Percentiles rank a stretch among this genome's conserved stretches.
These are phyloP conservation scores for Hylaea fasciaria DNA, from an alignment of 2,888 invertebrate species.

Conservation along the genomic window DNA sequence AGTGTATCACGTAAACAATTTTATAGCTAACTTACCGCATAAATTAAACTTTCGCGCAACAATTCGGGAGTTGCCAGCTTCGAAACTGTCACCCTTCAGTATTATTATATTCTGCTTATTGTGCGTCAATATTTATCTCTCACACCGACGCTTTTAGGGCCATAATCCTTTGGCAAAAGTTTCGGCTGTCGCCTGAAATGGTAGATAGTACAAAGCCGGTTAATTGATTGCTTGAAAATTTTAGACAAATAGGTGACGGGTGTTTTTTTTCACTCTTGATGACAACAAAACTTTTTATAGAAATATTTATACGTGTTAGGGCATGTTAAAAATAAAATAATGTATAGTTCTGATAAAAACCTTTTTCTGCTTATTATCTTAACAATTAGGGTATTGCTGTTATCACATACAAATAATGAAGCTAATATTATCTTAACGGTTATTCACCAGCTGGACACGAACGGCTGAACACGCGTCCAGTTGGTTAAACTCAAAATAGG, in stretches of 20 bases:
- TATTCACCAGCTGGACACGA: too few relatives aligned
- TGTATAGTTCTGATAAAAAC: too few relatives aligned
- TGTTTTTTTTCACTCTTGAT: constrained; percentile 1
- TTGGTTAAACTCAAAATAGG: too few relatives aligned
- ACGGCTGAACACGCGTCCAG: too few relatives aligned
- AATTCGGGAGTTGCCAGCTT: constrained; percentile 66
- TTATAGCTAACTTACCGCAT: constrained; percentile 65
- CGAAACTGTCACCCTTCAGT: constrained; percentile 64
- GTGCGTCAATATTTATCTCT: constrained; percentile 53
- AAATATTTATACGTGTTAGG: too few relatives aligned
- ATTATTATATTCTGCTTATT: constrained; percentile 54
- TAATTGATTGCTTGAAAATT: constrained; percentile 58
- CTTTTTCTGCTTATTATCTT: too few relatives aligned
- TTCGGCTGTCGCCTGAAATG: constrained; percentile 43
- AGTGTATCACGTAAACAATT: constrained; percentile 60
- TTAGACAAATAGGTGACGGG: constrained; percentile 4
- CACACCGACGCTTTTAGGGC: constrained; percentile 42
- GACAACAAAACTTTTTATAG: neutral
- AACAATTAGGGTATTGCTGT: too few relatives aligned
- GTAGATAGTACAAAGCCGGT: constrained; percentile 49
- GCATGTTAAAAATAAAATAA: too few relatives aligned
- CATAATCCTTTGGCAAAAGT: constrained; percentile 47
- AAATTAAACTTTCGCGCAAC: constrained; percentile 70
- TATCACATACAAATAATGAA: too few relatives aligned
- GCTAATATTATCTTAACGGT: too few relatives aligned